These are phyloP conservation scores for Cataglyphis altisquamis DNA, from an alignment of 2,888 invertebrate species.

Conservation along the genomic window DNA sequence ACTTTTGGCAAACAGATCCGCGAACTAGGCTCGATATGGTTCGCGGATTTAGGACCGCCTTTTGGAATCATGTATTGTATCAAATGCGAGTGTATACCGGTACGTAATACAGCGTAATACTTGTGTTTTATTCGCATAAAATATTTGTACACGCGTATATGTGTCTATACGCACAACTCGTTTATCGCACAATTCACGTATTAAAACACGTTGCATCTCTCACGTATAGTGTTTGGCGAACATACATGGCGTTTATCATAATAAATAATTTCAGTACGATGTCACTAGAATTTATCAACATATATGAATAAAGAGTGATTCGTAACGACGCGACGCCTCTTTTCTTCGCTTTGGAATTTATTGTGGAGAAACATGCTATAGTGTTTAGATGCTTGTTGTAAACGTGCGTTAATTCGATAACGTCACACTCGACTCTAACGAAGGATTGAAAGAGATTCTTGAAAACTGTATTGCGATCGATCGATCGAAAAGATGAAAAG, in stretches of 20 bases:
- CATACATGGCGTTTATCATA: background rate
- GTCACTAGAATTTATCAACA: constrained; percentile 44
- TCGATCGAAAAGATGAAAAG: constrained; percentile 26
- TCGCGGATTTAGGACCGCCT: constrained; percentile 96
- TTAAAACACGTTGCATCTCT: constrained; percentile 19
- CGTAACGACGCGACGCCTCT: background rate
- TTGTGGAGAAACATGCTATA: constrained; percentile 1
- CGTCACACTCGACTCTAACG: background rate
- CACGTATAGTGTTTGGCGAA: constrained; percentile 14
- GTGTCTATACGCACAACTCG: background rate
- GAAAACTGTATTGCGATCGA: constrained; percentile 18
- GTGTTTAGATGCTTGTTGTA: background rate
- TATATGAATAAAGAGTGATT: constrained; percentile 38
- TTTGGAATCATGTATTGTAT: constrained; percentile 98
- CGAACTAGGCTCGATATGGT: constrained; percentile 96
- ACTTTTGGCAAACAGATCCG: constrained; percentile 95
- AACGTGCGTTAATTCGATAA: background rate
- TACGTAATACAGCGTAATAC: constrained; percentile 88
- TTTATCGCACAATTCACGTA: background rate
- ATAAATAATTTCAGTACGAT: constrained; percentile 33
- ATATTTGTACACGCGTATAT: constrained; percentile 3
- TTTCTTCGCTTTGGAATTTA: constrained; percentile 12
- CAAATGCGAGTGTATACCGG: constrained; percentile 97
- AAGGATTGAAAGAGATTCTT: background rate
- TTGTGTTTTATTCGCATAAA: background rate